Base-by-base conservation (phyloP, 2,113 vertebrate genomes). In the Sarotherodon lohbergeri region DNA sequence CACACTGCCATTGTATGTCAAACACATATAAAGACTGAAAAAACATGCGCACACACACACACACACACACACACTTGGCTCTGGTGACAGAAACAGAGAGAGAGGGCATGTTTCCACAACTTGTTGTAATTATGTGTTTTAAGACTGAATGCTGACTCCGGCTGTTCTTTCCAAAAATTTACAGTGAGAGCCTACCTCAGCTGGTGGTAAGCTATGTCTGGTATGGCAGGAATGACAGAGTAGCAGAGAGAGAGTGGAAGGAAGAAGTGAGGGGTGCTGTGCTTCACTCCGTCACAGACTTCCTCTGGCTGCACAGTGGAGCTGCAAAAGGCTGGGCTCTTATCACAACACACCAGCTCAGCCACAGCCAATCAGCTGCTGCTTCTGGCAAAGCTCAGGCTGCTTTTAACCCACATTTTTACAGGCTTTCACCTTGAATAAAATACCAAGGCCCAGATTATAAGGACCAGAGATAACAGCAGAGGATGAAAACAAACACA, bases 121-220 rank as follows among this genome's bases (percentile, higher is more conserved):
- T 29, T 48, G 68, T 88, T 93, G 82, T 87, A 93, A 92, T 93
- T 91, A 93, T 91, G 84, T 87, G 86, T 92, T 92, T 86, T 92
- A 89, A 83, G 88, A 86, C 86, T 41, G 63, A 90, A 90, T 56
- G 91, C 88, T 93, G 92, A 93, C 91, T 86, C 80, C 27, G 80
- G 82, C 88, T 86, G 87, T 91, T 90, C 89, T 89, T 89, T 59
- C 82, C 90, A 81, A 78, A 87, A 36, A 88, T 32, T 80, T 88
- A 81, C 54, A 16, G 55, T 41, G n/a, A 81, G 61, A 87, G 73
- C 43, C 88, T 73, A 83, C 86, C 88, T 92, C 91, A 92, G 91
- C 86, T 92, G 91, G 90, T 87, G 83, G 91, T 57, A 82, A 92
- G 91, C 52, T 90, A 93, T 92, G 93, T 92, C 88, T 92, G 93